Conservation (phyloP, 2,113 vertebrate species). For the Chamaetylas fuelleborni region DNA sequence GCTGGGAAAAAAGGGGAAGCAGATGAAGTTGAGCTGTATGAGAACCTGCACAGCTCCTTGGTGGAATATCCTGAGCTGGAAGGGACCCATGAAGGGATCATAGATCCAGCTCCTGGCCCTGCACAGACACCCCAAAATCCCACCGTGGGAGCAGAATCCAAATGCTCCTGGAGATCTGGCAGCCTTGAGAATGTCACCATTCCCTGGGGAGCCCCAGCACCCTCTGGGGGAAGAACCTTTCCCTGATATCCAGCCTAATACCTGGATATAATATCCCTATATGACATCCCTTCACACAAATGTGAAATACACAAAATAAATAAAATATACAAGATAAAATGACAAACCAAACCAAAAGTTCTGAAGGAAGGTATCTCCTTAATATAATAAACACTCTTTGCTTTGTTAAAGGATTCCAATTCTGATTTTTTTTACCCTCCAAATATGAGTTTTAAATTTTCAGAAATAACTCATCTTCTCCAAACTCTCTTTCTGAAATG, state of each 20-base stretch:
- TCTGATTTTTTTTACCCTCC: background rate
- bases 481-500: background rate
- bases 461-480: background rate
- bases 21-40: background rate
- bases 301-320: background rate
- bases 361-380: background rate
- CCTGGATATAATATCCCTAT: background rate
- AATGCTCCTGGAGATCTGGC: background rate
- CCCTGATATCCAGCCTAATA: accelerated
- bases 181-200: background rate
- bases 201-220: background rate
- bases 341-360: background rate
- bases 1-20: background rate
- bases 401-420: background rate
- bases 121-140: background rate
- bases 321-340: background rate
- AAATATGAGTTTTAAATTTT: accelerated
- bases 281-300: background rate
- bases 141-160: accelerated
- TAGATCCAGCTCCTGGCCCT: background rate
- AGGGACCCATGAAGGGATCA: background rate
- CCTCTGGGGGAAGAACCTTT: background rate
- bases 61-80: background rate
- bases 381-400: accelerated
- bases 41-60: background rate